Evolutionary conservation across 2,888 invertebrate species (phyloP), one percentile per base, ranked within the genome.

Genomic region (Ariolimax columbianus): DNA sequence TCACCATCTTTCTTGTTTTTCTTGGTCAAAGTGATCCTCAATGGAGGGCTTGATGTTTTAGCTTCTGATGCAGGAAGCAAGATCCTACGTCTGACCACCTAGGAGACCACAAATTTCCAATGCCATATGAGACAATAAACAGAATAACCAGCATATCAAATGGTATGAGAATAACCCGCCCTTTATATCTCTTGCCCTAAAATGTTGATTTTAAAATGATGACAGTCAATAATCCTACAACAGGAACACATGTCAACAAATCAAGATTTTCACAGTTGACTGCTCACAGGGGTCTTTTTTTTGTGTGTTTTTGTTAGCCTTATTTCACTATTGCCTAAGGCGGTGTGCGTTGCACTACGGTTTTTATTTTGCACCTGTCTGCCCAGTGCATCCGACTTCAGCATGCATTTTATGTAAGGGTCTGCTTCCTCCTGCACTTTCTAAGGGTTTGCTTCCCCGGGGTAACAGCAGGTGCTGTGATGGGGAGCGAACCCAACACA

Each of bases 1-100:
- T 36, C 90, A 97, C 97, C 97, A 95, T 98, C 99, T 95, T 99
- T 99, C 95, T 98, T 98, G 92, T 97, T 97, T 92, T 97, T 97
- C 94, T 98, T 98, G 70, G 97, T 96, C 51, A 99, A 96, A 0
- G 98, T 97, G 38, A 99, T 96, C 94, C 98, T 97, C 88, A 98
- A 94, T 43, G 94, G 95, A 94, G 95, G 95, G 23, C 96, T 96
- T 89, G 96, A 95, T 79, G 92, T 93, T 87, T 95, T 92, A 68
- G 89, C 43, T 11, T 73, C 93, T 79, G 93, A 89, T 43, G 93
- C 93, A 19, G 95, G 95, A 77, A 95, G 92, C 33, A 95, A 95
- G 23, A 96, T 97, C 88, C 98, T 95, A 87, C 99, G 95, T 93
- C 98, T 97, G 23, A 88, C 83, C 86, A 99, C 94, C 95, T 95